Percentiles rank a stretch among this genome's conserved stretches.
Evolutionary conservation across 2,797 vertebrate species (phyloP).

Genomic region (Darevskia nairensis): DNA sequence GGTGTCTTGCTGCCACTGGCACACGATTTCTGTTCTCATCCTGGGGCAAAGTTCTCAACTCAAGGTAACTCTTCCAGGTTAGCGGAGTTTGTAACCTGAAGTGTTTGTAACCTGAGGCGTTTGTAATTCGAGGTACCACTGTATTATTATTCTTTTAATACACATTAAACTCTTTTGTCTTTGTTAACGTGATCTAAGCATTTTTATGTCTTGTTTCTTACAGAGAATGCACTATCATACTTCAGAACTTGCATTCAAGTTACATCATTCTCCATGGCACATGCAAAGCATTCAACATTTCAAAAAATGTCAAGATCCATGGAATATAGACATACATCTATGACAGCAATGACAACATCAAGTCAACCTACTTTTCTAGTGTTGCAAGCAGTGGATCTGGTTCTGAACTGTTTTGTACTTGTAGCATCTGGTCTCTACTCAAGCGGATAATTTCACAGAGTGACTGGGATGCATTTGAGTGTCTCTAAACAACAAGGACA

Average conservation of each 20-base stretch:
- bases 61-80: too few species aligned
- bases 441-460: slow-evolving; percentile 99
- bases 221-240: neutral
- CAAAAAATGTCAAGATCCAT: neutral
- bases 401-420: slow-evolving; percentile 94
- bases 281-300: neutral
- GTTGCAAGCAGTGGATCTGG: slow-evolving; percentile 96
- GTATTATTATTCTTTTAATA: too few species aligned
- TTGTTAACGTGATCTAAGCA: too few species aligned
- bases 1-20: too few species aligned
- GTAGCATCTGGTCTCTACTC: slow-evolving; percentile 99
- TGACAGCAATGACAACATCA: neutral
- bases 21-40: too few species aligned
- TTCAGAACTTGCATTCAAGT: neutral
- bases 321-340: neutral
- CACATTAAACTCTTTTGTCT: too few species aligned
- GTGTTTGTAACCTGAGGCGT: too few species aligned
- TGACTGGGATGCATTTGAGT: slow-evolving; percentile 98
- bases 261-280: neutral
- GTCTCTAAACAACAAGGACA: slow-evolving; percentile 84
- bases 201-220: neutral
- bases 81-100: too few species aligned
- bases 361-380: slow-evolving; percentile 91
- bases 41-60: too few species aligned
- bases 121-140: too few species aligned